A percentile compares a stretch with the other conserved stretches of the same genome.
phyloP scores from a whole-genome alignment of 2,797 vertebrate genomes.

The Phrynocephalus guinanensis region DNA sequence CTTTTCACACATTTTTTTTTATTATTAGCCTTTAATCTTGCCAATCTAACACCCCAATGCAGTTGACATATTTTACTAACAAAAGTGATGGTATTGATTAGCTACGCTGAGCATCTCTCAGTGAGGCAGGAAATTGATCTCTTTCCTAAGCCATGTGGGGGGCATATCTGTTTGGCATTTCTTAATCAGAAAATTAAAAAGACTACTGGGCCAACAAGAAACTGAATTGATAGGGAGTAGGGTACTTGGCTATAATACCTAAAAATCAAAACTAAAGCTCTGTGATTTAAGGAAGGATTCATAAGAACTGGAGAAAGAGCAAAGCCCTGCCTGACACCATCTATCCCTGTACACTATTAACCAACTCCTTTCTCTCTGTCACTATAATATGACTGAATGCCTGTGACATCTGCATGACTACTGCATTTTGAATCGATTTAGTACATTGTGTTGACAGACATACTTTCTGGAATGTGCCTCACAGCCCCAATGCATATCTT shows the following conservation, averaged over 20 bases:
- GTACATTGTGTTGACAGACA: not conserved
- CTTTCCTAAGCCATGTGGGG: not conserved
- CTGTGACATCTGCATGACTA: not conserved
- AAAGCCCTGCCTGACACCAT: not conserved
- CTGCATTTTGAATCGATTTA: not conserved
- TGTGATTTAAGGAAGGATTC: not conserved
- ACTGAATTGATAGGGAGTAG: not conserved
- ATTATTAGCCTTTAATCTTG: not conserved
- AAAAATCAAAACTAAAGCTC: not conserved
- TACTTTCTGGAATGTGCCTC: not conserved
- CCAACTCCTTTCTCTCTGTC: not conserved
- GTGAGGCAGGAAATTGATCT: not conserved
- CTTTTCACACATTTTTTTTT: not conserved
- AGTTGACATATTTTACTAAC: not conserved
- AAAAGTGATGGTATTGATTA: not conserved
- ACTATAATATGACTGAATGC: not conserved
- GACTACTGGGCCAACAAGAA: conserved; percentile 15
- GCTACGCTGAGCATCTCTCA: not conserved
- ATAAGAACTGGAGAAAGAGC: not conserved
- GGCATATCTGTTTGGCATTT: not conserved
- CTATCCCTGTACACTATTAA: not conserved
- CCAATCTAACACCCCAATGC: rapidly evolving
- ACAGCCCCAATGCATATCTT: not conserved
- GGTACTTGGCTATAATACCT: not conserved
- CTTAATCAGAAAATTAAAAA: not conserved